Percentiles rank a stretch among this genome's conserved stretches.
Evolutionary conservation across 2,113 vertebrate species (phyloP).

Genomic region (Pachyramphus minor): DNA sequence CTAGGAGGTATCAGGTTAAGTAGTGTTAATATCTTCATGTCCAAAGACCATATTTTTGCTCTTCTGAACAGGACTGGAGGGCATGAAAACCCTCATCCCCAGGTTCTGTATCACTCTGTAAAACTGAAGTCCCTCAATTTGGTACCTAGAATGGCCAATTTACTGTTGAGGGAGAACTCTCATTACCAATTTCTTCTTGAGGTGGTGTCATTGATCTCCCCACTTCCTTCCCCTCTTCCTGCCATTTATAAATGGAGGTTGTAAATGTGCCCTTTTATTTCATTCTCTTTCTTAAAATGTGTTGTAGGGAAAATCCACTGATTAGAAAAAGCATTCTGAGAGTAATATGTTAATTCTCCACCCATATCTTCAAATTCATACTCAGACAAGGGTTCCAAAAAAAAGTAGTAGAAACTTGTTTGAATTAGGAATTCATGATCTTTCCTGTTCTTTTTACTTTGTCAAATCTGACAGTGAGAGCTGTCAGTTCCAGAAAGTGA

Average conservation of each 20-base stretch:
- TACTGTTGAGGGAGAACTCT: background rate
- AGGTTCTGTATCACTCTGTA: background rate
- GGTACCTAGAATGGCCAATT: background rate
- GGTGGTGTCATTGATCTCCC: background rate
- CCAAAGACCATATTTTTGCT: background rate
- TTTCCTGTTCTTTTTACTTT: background rate
- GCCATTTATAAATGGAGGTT: background rate
- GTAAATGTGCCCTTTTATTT: background rate
- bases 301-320: background rate
- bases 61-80: background rate
- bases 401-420: background rate
- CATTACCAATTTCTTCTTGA: background rate
- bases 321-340: background rate
- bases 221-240: background rate
- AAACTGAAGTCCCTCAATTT: background rate
- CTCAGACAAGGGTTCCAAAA: background rate
- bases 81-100: background rate
- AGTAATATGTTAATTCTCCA: background rate
- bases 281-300: background rate
- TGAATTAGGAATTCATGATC: slow-evolving; percentile 5
- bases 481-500: slow-evolving; percentile 2
- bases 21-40: background rate
- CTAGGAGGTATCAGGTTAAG: background rate
- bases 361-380: background rate
- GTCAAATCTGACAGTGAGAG: background rate